Evolutionary conservation across 2,797 vertebrate species (phyloP).

Genomic region (Coreius guichenoti): DNA sequence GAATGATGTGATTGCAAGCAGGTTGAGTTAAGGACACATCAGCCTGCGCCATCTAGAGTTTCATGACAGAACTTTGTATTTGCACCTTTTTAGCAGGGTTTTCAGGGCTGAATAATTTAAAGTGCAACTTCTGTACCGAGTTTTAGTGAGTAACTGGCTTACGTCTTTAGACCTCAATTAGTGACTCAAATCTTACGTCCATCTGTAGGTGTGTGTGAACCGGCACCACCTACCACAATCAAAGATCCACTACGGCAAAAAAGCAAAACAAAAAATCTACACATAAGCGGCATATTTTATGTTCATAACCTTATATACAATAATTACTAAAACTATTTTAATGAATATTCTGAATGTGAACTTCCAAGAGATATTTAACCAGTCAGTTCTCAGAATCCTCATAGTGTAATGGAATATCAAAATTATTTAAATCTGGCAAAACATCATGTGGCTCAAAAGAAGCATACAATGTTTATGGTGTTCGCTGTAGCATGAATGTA

Average conservation of each 20-base stretch:
- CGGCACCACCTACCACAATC: neutral
- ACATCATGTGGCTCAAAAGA: conserved; percentile 10
- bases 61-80: neutral
- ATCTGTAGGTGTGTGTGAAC: neutral
- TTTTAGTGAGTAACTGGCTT: conserved; percentile 16
- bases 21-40: neutral
- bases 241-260: neutral
- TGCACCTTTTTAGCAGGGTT: conserved; percentile 21
- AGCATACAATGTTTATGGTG: neutral
- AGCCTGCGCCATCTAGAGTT: neutral
- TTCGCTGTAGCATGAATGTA: neutral
- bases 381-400: neutral
- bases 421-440: neutral
- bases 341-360: neutral
- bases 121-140: neutral
- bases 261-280: neutral
- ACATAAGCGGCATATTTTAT: neutral
- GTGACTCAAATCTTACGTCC: conserved; percentile 28
- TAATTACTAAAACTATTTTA: conserved; percentile 3
- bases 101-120: conserved; percentile 1
- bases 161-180: conserved; percentile 16
- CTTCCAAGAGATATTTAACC: neutral
- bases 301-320: neutral
- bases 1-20: neutral
- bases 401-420: neutral